These are phyloP conservation scores for Bos taurus DNA, from an alignment of 2,113 vertebrate species.

Conservation along the genomic window DNA sequence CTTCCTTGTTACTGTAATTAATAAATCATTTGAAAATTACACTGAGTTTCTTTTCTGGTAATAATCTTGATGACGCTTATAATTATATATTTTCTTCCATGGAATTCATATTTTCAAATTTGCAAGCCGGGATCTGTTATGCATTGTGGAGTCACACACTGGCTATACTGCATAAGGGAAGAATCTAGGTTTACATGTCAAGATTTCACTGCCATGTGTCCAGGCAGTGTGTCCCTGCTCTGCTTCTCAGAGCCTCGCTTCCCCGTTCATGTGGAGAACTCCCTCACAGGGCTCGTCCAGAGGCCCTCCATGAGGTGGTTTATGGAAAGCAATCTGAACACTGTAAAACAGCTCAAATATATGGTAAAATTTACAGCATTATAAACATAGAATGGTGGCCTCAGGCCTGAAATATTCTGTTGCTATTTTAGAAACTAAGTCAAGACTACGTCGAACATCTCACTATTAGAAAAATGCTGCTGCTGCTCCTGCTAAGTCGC, in stretches of 20 bases:
- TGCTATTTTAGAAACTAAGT: not conserved
- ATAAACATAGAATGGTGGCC: not conserved
- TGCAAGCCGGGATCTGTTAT: not conserved
- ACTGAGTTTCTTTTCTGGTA: not conserved
- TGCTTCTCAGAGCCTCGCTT: not conserved
- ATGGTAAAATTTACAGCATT: not conserved
- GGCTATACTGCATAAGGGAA: not conserved
- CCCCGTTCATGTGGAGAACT: accelerated
- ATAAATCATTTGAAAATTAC: not conserved
- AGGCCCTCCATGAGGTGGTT: not conserved
- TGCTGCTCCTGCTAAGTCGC: too few species aligned
- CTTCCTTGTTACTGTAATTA: slow-evolving; percentile 14
- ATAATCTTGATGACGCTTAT: not conserved
- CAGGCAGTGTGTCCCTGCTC: not conserved
- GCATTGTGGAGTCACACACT: not conserved
- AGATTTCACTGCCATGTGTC: not conserved
- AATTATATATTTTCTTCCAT: not conserved
- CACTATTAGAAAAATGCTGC: not conserved
- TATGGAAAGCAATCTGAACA: not conserved
- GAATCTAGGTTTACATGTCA: too few species aligned
- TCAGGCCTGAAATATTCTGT: not conserved
- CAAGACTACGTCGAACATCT: not conserved
- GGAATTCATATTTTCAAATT: not conserved
- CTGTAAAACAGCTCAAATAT: not conserved
- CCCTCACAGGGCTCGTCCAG: not conserved